These are phyloP conservation scores for Nyctalus aviator DNA, from an alignment of 2,797 vertebrate genomes.

Conservation along the genomic window DNA sequence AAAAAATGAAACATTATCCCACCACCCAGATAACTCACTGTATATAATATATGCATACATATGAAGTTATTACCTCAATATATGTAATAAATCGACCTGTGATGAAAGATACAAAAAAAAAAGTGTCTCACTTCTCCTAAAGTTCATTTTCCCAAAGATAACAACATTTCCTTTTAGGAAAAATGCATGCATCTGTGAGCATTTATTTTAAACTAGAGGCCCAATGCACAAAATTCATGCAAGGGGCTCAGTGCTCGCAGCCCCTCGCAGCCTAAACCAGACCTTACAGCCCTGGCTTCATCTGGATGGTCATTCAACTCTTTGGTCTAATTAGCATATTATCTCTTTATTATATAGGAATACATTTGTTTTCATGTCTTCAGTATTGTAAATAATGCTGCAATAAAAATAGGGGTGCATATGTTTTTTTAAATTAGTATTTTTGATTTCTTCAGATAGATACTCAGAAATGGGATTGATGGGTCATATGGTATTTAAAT, in stretches of 20 bases:
- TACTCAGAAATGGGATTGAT: background rate
- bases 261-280: too few relatives aligned
- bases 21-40: background rate
- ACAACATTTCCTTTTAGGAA: background rate
- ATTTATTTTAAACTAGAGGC: slow-evolving; percentile 11
- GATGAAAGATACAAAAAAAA: slow-evolving; percentile 40
- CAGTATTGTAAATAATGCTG: background rate
- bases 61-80: background rate
- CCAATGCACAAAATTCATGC: too few relatives aligned
- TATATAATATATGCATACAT: background rate
- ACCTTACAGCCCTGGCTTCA: too few relatives aligned
- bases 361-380: background rate
- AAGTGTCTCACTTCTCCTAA: background rate
- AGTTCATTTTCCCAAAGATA: slow-evolving; percentile 4
- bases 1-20: slow-evolving; percentile 19
- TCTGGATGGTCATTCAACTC: too few relatives aligned
- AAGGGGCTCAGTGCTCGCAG: too few relatives aligned
- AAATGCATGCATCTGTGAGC: background rate
- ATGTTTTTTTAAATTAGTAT: background rate
- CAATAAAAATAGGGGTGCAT: background rate
- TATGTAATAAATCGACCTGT: background rate
- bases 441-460: background rate
- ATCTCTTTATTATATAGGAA: background rate
- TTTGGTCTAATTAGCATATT: too few relatives aligned
- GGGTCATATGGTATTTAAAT: slow-evolving; percentile 18